Evolutionary conservation across 2,113 vertebrate genomes (phyloP), one percentile per base, ranked within the genome.

Genomic region (Merops nubicus): DNA sequence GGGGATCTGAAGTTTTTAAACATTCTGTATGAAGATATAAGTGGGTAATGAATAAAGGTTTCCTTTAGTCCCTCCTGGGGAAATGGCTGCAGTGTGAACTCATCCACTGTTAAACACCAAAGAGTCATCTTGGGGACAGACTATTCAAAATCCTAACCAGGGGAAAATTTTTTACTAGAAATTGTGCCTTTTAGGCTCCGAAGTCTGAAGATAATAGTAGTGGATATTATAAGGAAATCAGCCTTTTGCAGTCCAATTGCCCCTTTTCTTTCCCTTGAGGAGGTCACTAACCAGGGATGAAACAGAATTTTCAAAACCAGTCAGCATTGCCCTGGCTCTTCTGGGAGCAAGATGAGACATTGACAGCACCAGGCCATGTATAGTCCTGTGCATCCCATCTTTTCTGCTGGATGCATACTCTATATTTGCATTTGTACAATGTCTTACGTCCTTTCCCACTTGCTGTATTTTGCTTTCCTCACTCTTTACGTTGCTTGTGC

Each of bases 191-290:
- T 29, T 59, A 50, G 65, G 13, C 7, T 14, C 33, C 54, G 67
- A 85, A 67, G 33, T 54, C 34, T 79, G 59, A 47, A 82, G 47
- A 45, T 38, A 76, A 78, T 38, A 67, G 33, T 68, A 36, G 43
- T 4, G 6, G 29, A 29, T 67, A 17, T 19, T 20, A 2, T 3
- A 70, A n/a, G 56, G 56, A 79, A 75, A 47, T 5, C 50, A 90
- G 25, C 12, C 3, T 72, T 90, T 75, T 29, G 70, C n/a, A 16
- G 22, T 34, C 60, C 8, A 3, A 16, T 53, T 76, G n/a, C 47
- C 47, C 3, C 33, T 70, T 70, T 83, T 9, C 2, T 8, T 5
- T 13, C 1, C 28, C 2, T 31, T 36, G 7, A 9, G 0, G 0
- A 78, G n/a, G 74, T 38, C 42, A 62, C 15, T 36, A 45, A 88